These are phyloP conservation scores for Cepaea hortensis DNA, from an alignment of 2,888 invertebrate genomes.

Conservation along the genomic window DNA sequence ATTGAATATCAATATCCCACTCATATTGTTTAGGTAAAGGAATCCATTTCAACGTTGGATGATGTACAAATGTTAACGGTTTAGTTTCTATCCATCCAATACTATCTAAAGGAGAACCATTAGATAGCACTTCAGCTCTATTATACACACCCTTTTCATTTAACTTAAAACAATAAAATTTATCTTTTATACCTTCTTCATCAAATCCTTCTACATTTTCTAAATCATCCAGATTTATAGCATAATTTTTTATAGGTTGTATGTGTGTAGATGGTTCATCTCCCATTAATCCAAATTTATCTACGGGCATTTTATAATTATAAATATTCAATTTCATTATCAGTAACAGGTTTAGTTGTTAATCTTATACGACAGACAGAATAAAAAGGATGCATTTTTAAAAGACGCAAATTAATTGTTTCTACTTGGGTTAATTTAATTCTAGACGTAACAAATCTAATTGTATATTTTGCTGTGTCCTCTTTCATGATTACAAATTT, in stretches of 20 bases:
- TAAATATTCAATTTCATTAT: conserved; percentile 11
- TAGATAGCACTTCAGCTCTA: not conserved
- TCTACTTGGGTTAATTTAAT: too few species aligned
- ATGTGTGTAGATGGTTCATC: not conserved
- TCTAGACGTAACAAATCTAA: too few species aligned
- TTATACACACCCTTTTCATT: not conserved
- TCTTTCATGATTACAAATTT: too few species aligned
- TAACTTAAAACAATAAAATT: not conserved
- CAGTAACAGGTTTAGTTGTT: not conserved
- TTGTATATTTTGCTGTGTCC: too few species aligned
- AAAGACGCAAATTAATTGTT: too few species aligned
- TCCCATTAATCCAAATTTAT: not conserved
- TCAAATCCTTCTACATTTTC: conserved; percentile 19
- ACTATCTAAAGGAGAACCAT: not conserved
- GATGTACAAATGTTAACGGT: conserved; percentile 7
- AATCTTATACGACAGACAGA: conserved; percentile 6
- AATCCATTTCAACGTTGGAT: not conserved
- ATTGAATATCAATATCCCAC: conserved; percentile 9
- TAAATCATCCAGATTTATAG: conserved; percentile 6
- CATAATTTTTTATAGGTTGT: not conserved
- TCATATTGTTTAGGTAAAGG: conserved; percentile 13
- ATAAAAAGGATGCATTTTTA: not conserved
- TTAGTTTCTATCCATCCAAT: not conserved
- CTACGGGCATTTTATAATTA: not conserved
- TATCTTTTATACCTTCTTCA: not conserved